These are phyloP conservation scores for Tursiops truncatus DNA, from an alignment of 2,113 vertebrate species.

Conservation along the genomic window DNA sequence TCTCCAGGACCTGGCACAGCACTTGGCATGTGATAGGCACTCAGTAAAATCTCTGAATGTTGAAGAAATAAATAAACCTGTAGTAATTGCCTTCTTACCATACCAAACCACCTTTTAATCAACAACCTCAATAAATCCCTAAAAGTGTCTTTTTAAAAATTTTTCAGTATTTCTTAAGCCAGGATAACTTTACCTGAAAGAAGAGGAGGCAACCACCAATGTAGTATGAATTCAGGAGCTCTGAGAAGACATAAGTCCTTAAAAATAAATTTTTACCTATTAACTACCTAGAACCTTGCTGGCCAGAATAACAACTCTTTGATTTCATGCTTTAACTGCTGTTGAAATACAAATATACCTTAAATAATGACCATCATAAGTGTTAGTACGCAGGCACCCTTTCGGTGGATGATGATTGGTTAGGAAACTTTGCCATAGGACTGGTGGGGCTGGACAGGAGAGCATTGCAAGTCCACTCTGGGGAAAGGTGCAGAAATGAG, in stretches of 20 bases:
- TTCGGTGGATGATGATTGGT: no score
- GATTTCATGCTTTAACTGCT: background rate
- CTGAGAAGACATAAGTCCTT: background rate
- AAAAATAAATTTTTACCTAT: background rate
- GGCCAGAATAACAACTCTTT: background rate
- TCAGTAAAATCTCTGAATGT: background rate
- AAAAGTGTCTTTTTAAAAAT: background rate
- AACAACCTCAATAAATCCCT: background rate
- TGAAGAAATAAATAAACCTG: background rate
- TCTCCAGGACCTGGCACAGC: background rate
- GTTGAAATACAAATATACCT: background rate
- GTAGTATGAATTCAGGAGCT: background rate
- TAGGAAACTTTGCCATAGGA: background rate
- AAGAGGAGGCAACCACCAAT: background rate
- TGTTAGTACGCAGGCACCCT: background rate
- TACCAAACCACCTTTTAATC: background rate
- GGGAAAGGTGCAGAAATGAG: background rate
- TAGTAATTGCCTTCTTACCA: background rate
- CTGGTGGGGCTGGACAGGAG: background rate
- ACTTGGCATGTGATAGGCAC: background rate
- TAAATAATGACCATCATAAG: no score
- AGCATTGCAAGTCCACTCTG: fast-evolving
- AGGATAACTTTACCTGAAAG: background rate
- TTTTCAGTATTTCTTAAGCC: background rate
- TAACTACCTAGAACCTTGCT: background rate